A percentile compares a stretch with the other conserved stretches of the same genome.
Evolutionary conservation across 1,140 invertebrate genomes (phyloP).

Genomic region (Drosophila pseudoobscura): DNA sequence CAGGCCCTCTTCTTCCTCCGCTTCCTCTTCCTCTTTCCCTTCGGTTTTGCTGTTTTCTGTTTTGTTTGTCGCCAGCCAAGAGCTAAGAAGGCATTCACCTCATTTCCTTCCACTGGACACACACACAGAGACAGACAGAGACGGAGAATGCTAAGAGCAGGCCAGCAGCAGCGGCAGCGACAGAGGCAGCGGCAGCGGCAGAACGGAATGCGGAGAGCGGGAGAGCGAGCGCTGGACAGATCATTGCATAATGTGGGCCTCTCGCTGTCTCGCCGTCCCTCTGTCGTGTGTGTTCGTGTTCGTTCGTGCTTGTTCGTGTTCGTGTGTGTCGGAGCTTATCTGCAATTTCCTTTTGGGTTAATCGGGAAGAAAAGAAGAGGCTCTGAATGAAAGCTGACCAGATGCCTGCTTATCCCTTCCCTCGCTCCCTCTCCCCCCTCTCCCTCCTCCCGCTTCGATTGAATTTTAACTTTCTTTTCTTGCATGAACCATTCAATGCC

Average conservation of each 20-base stretch:
- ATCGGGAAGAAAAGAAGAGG: neutral
- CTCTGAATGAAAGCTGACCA: conserved; percentile 1
- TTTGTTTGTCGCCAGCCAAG: conserved; percentile 59
- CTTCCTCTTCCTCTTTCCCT: conserved; percentile 12
- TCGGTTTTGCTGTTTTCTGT: conserved; percentile 11
- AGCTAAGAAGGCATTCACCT: conserved; percentile 74
- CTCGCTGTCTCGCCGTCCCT: neutral
- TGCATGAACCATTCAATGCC: conserved; percentile 12
- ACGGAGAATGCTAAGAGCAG: too few relatives aligned
- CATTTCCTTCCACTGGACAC: conserved; percentile 52
- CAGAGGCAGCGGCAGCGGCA: conserved; percentile 1
- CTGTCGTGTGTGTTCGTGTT: neutral
- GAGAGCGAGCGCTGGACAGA: conserved; percentile 18
- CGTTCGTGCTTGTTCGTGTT: neutral
- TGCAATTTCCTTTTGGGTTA: neutral
- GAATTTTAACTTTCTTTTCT: conserved; percentile 27
- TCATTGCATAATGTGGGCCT: conserved; percentile 31
- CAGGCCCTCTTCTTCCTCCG: conserved; percentile 1
- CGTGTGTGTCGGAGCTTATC: conserved; percentile 8
- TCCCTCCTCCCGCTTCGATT: too few relatives aligned
- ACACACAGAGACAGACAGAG: neutral
- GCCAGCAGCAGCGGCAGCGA: neutral
- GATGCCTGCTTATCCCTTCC: neutral
- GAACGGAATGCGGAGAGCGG: too few relatives aligned
- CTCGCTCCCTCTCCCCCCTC: too few relatives aligned